Evolutionary conservation across 2,888 invertebrate genomes (phyloP).

Genomic region (Perizoma affinitatum): DNA sequence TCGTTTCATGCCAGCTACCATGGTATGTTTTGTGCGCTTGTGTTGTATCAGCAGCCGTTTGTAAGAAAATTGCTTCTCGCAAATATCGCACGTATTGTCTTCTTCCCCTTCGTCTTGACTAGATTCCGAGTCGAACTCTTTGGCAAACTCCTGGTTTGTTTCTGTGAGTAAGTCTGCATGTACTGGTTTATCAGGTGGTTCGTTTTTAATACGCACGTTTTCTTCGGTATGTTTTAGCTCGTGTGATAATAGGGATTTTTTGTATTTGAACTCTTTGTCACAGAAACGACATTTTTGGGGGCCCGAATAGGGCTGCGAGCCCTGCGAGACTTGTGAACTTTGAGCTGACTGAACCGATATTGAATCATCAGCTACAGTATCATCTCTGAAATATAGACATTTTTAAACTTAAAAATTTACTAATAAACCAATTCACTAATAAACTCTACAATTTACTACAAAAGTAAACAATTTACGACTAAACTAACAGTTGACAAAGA

Average conservation of each 20-base stretch:
- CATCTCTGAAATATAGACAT: slow-evolving; percentile 54
- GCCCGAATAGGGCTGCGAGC: slow-evolving; percentile 37
- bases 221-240: slow-evolving; percentile 50
- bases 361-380: slow-evolving; percentile 56
- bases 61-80: slow-evolving; percentile 78
- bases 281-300: slow-evolving; percentile 62
- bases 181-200: slow-evolving; percentile 58
- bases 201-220: slow-evolving; percentile 55
- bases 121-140: slow-evolving; percentile 65
- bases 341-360: slow-evolving; percentile 59
- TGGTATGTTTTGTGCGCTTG: slow-evolving; percentile 74
- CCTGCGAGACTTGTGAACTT: slow-evolving; percentile 41
- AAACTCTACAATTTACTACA: no score
- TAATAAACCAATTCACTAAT: no score
- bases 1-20: slow-evolving; percentile 71
- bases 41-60: slow-evolving; percentile 70
- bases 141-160: slow-evolving; percentile 34
- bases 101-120: slow-evolving; percentile 72
- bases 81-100: slow-evolving; percentile 77
- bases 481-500: no score
- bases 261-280: slow-evolving; percentile 71
- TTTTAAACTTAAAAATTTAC: no score
- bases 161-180: slow-evolving; percentile 49
- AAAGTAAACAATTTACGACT: no score
- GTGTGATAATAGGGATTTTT: slow-evolving; percentile 62